Evolutionary conservation across 1,140 invertebrate genomes (phyloP), one percentile per base, ranked within the genome.

Genomic region (Periplaneta americana): DNA sequence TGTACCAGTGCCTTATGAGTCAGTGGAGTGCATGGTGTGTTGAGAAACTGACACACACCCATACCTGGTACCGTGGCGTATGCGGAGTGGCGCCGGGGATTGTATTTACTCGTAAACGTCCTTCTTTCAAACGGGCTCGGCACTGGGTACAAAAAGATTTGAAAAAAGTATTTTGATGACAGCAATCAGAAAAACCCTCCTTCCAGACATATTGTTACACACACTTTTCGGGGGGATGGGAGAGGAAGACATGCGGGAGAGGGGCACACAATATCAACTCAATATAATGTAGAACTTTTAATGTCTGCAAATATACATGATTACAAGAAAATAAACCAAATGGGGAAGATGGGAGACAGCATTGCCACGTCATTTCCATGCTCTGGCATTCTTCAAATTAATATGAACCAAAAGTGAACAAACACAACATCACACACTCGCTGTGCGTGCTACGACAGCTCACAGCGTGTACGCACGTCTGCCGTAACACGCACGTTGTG

Each of bases 101-200:
- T 85, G 83, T 84, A 83, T 85, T 84, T 85, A 84, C 82, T 85
- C 75, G 83, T 81, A 84, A 85, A 83, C 78, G 81, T 79, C 77
- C 84, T 80, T 82, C 84, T 82, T 80, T 85, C 85, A 83, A 80
- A 83, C 84, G 81, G 82, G 79, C 82, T 84, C 84, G 81, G 79
- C 83, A 82, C 79, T 83, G 75, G 80, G 75, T 83, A 81, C 74
- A 82, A 81, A 81, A 79, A 66, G 48, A 66, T 66, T 66, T 28
- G 6, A 66, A 66, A 66, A 66, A 66, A 66, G 13, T 66, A 66
- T 66, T 48, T 66, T 66, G 48, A 66, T 66, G 48, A 66, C 48
- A 66, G 22, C 48, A 66, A 66, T 66, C 6, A 66, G 11, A 48
- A 66, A 66, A 66, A 28, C 48, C 48, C 48, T 66, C 48, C n/a